Percentiles rank a stretch among this genome's conserved stretches.
These are phyloP conservation scores for Actinernus sp. DNA, from an alignment of 92 coral and sea anemone species.

Conservation along the genomic window DNA sequence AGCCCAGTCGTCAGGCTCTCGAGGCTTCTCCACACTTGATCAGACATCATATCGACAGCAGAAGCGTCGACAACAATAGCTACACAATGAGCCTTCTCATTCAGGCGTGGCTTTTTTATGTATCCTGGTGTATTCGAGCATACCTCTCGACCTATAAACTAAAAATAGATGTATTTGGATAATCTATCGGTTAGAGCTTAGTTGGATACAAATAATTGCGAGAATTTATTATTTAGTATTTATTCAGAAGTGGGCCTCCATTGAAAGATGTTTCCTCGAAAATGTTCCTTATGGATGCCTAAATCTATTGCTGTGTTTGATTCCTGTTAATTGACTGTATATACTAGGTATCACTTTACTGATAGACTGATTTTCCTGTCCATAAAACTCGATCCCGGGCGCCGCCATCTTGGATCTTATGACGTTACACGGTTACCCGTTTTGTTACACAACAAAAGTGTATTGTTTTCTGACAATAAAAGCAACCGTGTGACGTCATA, in stretches of 20 bases:
- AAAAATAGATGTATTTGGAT: background rate
- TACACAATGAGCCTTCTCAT: conserved; percentile 18
- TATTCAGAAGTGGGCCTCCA: no score
- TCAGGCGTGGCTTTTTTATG: conserved; percentile 4
- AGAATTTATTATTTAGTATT: no score
- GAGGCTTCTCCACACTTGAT: conserved; percentile 1
- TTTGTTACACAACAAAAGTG: no score
- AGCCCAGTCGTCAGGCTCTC: background rate
- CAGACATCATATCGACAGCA: background rate
- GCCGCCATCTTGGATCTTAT: no score
- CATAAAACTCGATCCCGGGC: no score
- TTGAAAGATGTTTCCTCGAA: background rate
- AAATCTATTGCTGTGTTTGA: no score
- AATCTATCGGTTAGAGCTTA: no score
- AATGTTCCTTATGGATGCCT: background rate
- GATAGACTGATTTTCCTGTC: no score
- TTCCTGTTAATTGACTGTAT: background rate
- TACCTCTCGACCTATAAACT: conserved; percentile 7
- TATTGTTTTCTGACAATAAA: no score
- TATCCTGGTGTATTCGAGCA: background rate
- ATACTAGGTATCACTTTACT: background rate
- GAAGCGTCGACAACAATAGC: conserved; percentile 17
- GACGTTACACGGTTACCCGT: no score
- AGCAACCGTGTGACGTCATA: no score
- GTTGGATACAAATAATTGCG: no score